phyloP scores from a whole-genome alignment of 2,113 vertebrate species.

The Donacobius atricapilla region DNA sequence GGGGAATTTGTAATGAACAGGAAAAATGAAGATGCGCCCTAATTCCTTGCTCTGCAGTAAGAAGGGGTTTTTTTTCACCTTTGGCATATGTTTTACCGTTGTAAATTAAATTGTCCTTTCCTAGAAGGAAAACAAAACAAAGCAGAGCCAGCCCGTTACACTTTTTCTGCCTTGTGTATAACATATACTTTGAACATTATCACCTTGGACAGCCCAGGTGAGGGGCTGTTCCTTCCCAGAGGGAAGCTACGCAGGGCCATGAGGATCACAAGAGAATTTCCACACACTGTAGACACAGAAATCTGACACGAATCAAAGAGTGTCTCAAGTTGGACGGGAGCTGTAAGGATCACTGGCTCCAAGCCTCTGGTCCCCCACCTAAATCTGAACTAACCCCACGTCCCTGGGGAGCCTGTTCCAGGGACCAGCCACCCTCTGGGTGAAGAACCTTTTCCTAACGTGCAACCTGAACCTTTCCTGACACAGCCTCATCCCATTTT shows the following conservation, averaged over 20 bases:
- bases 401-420: neutral
- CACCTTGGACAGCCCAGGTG: neutral
- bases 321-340: neutral
- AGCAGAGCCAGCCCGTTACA: neutral
- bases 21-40: neutral
- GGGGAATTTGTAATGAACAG: neutral
- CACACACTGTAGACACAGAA: neutral
- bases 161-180: neutral
- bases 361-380: neutral
- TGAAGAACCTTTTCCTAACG: neutral
- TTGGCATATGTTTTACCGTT: neutral
- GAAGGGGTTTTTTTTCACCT: neutral
- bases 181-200: neutral
- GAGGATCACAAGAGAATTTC: neutral
- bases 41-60: neutral
- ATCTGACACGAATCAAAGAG: neutral
- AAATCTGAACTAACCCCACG: neutral
- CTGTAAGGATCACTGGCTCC: too few relatives aligned
- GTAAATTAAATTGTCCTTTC: neutral
- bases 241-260: neutral
- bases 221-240: neutral
- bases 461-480: neutral
- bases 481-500: neutral
- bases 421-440: too few relatives aligned
- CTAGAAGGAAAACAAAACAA: neutral